A percentile compares a stretch with the other conserved stretches of the same genome.
These are phyloP conservation scores for Trachops cirrhosus DNA, from an alignment of 2,797 vertebrate species.

Conservation along the genomic window DNA sequence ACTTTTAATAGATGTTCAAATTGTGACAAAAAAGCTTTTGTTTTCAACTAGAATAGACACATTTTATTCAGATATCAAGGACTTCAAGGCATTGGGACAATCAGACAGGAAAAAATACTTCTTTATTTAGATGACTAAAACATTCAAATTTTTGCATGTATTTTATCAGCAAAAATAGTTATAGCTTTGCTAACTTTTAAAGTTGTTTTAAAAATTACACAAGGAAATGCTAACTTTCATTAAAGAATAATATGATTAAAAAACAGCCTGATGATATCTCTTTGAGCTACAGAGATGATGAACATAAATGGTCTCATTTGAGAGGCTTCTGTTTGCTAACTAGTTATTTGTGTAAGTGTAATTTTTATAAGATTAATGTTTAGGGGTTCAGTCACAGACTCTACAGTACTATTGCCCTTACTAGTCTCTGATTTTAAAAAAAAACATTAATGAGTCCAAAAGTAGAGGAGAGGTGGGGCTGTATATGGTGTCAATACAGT, in stretches of 20 bases:
- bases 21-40: not conserved
- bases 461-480: slow-evolving; percentile 80
- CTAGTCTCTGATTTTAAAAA: slow-evolving; percentile 66
- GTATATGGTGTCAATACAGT: slow-evolving; percentile 91
- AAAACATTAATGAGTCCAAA: slow-evolving; percentile 80
- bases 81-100: not conserved
- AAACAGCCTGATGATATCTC: not conserved
- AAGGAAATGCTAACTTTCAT: not conserved
- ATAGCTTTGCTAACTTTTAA: not conserved
- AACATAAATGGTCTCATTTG: not conserved
- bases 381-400: not conserved
- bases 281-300: not conserved
- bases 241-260: not conserved
- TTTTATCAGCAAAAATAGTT: not conserved
- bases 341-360: slow-evolving; percentile 3
- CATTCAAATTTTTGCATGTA: not conserved
- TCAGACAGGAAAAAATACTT: not conserved
- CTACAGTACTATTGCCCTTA: slow-evolving; percentile 52
- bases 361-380: slow-evolving; percentile 29
- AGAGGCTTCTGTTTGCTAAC: slow-evolving; percentile 15
- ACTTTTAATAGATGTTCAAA: not conserved
- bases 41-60: not conserved
- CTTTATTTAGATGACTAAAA: not conserved
- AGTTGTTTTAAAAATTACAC: not conserved
- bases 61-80: not conserved